Percentiles rank a stretch among this genome's conserved stretches.
phyloP scores from a whole-genome alignment of 2,113 vertebrate species.

The Hippocampus abdominalis region DNA sequence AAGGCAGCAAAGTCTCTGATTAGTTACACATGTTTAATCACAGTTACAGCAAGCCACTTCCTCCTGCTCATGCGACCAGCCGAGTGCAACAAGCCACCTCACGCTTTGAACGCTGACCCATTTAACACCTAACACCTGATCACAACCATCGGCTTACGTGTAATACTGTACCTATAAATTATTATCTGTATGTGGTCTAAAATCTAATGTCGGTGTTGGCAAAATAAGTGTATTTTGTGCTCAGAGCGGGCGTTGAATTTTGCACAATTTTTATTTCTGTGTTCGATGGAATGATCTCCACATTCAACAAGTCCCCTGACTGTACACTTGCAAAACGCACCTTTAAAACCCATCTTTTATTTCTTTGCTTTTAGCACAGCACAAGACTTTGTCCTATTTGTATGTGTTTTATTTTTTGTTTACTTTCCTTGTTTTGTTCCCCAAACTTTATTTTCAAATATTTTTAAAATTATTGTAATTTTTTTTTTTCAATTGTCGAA shows the following conservation, averaged over 20 bases:
- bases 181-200: not conserved
- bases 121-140: conserved; percentile 93
- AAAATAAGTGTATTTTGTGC: not conserved
- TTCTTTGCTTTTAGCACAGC: not conserved
- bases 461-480: too few relatives aligned
- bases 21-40: conserved; percentile 99
- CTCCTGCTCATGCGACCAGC: conserved; percentile 81
- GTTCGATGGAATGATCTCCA: not conserved
- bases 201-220: not conserved
- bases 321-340: not conserved
- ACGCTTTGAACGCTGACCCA: conserved; percentile 77
- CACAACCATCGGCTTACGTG: conserved; percentile 38
- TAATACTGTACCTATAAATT: not conserved
- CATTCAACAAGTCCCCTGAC: not conserved
- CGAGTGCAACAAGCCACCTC: conserved; percentile 77
- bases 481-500: not conserved
- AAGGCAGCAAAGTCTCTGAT: conserved; percentile 86
- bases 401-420: not conserved
- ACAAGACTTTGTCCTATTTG: not conserved
- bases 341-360: not conserved
- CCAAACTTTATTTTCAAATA: too few relatives aligned
- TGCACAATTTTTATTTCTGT: not conserved
- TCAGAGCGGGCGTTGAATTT: not conserved
- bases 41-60: conserved; percentile 90
- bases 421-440: not conserved